These are phyloP conservation scores for Heterochromis multidens DNA, from an alignment of 2,113 vertebrate species.

Conservation along the genomic window DNA sequence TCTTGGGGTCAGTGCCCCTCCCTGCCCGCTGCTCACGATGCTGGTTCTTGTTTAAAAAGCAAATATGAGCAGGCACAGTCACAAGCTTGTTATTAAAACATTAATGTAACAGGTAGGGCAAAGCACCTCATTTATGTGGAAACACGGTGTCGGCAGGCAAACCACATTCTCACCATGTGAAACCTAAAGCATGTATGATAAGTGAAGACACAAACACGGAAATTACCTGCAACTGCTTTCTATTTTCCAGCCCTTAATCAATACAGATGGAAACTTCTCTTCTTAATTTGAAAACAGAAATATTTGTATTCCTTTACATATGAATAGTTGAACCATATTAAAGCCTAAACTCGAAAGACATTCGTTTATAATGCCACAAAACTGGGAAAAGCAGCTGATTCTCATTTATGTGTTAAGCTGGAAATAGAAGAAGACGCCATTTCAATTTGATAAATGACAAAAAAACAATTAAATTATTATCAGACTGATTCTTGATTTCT, in stretches of 20 bases:
- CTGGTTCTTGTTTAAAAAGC: slow-evolving; percentile 47
- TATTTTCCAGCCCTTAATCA: neutral
- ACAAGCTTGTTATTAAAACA: neutral
- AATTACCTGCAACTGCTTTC: neutral
- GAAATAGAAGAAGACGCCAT: neutral
- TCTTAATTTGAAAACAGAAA: neutral
- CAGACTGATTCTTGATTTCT: neutral
- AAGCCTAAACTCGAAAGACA: neutral
- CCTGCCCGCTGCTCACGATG: neutral
- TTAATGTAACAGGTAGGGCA: slow-evolving; percentile 35
- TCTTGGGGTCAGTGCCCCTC: neutral
- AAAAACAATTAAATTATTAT: neutral
- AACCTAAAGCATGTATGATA: neutral
- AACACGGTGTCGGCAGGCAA: neutral
- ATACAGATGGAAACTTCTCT: neutral
- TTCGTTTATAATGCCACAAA: neutral
- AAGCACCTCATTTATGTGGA: slow-evolving; percentile 11
- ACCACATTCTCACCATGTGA: neutral
- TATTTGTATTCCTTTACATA: neutral
- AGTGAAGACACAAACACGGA: neutral
- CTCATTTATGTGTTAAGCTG: neutral
- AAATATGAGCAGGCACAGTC: slow-evolving; percentile 33
- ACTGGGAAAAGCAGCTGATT: neutral
- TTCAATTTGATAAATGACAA: neutral
- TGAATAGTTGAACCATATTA: neutral